A percentile compares a stretch with the other conserved stretches of the same genome.
Conservation (phyloP, 2,888 invertebrate species). For the Nycteola revayana region DNA sequence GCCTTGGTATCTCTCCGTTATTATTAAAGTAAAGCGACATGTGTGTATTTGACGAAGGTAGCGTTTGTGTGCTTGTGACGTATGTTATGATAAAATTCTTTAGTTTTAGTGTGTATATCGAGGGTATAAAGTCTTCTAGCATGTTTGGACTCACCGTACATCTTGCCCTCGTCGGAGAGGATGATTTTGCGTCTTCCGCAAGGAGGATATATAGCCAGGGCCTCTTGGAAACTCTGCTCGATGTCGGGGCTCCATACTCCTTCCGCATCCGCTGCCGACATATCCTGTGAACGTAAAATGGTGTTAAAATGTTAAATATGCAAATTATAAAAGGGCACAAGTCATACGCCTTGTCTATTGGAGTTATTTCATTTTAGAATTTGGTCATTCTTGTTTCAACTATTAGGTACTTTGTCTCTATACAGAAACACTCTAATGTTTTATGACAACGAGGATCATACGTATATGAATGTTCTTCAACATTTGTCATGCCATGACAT, state of each 20-base stretch:
- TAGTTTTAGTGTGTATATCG: not conserved
- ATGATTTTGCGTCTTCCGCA: conserved; percentile 99
- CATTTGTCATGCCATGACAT: no score
- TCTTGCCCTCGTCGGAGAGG: conserved; percentile 99
- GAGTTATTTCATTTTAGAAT: no score
- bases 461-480: no score
- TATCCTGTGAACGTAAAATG: conserved; percentile 83
- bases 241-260: conserved; percentile 99
- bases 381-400: no score
- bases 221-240: conserved; percentile 99
- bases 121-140: conserved; percentile 34
- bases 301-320: no score
- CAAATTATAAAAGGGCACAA: no score
- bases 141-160: conserved; percentile 96
- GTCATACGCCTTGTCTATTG: no score
- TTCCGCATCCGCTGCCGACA: conserved; percentile 98
- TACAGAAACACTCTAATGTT: no score
- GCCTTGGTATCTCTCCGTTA: conserved; percentile 71
- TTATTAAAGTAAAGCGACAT: conserved; percentile 60
- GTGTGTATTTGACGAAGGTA: conserved; percentile 29
- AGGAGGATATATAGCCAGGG: conserved; percentile 99
- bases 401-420: no score
- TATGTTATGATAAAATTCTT: not conserved
- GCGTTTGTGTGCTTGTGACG: not conserved
- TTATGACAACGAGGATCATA: no score